These are phyloP conservation scores for Orthosia incerta DNA, from an alignment of 2,888 invertebrate species.

Conservation along the genomic window DNA sequence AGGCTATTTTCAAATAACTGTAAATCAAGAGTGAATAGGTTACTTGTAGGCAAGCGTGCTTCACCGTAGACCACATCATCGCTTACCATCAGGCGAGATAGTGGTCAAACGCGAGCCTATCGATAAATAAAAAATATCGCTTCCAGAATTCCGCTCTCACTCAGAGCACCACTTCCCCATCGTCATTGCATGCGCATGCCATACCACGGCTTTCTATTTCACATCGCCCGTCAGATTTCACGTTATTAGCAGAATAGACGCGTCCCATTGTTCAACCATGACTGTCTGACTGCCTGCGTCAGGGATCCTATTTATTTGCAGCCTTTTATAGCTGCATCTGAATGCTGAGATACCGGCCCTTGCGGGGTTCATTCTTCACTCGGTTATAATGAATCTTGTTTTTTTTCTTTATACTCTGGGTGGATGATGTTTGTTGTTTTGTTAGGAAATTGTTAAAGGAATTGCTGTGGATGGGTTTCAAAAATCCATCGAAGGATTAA, in stretches of 20 bases:
- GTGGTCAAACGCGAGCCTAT: too few relatives aligned
- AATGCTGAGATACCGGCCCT: conserved; percentile 28
- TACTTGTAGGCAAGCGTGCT: too few relatives aligned
- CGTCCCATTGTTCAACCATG: conserved; percentile 61
- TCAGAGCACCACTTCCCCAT: conserved; percentile 1
- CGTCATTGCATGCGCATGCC: conserved; percentile 48
- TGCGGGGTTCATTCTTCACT: conserved; percentile 17
- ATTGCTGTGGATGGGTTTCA: not conserved
- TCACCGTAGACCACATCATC: too few relatives aligned
- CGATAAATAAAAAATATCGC: not conserved
- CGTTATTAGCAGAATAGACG: conserved; percentile 55
- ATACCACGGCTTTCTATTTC: conserved; percentile 60
- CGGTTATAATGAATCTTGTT: conserved; percentile 13
- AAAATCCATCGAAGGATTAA: not conserved
- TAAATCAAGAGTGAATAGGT: too few relatives aligned
- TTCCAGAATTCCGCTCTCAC: conserved; percentile 4
- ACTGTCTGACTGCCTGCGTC: conserved; percentile 27
- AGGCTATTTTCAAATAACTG: too few relatives aligned
- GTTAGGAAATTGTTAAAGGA: not conserved
- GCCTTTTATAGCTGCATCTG: conserved; percentile 36
- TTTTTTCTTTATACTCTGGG: not conserved
- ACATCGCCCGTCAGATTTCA: conserved; percentile 59
- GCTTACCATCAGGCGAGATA: too few relatives aligned
- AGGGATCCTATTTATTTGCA: conserved; percentile 47
- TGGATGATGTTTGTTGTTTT: not conserved